These are phyloP conservation scores for Astyanax mexicanus DNA, from an alignment of 2,797 vertebrate species.

Conservation along the genomic window DNA sequence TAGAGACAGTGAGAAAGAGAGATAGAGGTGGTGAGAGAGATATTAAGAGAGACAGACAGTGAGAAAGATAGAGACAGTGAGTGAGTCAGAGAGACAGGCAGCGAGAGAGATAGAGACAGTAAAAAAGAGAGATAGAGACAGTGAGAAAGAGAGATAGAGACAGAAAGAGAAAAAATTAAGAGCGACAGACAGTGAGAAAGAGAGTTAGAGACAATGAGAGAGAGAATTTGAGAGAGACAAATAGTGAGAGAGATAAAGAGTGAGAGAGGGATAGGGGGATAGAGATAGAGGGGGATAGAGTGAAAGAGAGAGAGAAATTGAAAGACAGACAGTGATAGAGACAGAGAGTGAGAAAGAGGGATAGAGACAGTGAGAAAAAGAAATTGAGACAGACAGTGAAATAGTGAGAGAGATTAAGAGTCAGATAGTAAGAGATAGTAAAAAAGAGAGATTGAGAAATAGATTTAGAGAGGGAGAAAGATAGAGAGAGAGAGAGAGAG, in stretches of 20 bases:
- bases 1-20: neutral
- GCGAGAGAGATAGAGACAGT: too few relatives aligned
- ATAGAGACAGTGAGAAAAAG: neutral
- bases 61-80: neutral
- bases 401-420: neutral
- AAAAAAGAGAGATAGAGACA: neutral
- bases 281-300: neutral
- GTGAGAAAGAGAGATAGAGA: neutral
- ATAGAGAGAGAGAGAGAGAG: neutral
- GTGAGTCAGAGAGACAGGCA: too few relatives aligned
- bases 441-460: neutral
- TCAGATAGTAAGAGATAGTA: neutral
- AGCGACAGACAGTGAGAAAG: too few relatives aligned
- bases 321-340: too few relatives aligned
- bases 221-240: neutral
- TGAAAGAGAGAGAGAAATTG: neutral
- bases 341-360: conserved; percentile 1
- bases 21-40: neutral
- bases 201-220: neutral
- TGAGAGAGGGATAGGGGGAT: neutral
- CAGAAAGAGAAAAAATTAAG: too few relatives aligned
- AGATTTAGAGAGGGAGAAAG: neutral
- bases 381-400: too few relatives aligned
- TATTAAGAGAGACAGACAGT: conserved; percentile 1
- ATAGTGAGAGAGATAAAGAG: neutral